Conservation (phyloP, 1,140 invertebrate species). For the Drosophila azteca region DNA sequence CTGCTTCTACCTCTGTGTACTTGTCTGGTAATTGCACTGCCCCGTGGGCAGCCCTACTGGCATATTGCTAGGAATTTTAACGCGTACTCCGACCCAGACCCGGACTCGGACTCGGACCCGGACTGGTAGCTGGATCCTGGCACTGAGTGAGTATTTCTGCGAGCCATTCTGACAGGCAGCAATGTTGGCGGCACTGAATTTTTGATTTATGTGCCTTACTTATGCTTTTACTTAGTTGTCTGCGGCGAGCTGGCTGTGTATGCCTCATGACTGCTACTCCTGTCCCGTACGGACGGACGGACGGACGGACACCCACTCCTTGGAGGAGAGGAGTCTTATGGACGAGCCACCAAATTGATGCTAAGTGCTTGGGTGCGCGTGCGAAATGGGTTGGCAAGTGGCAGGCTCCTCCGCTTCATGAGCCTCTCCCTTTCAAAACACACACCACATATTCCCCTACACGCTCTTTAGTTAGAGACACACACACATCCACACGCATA, state of each 20-base stretch:
- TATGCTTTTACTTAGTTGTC: conserved; percentile 82
- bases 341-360: conserved; percentile 78
- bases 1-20: conserved; percentile 40
- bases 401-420: neutral
- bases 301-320: conserved; percentile 1
- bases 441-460: conserved; percentile 32
- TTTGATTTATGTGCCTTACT: conserved; percentile 82
- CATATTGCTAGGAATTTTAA: conserved; percentile 67
- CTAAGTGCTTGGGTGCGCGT: conserved; percentile 79
- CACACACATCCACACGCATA: conserved; percentile 35
- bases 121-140: conserved; percentile 24
- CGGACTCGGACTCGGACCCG: neutral
- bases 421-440: conserved; percentile 33
- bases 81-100: conserved; percentile 1
- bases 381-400: conserved; percentile 69
- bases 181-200: conserved; percentile 75
- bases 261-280: conserved; percentile 10
- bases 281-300: neutral
- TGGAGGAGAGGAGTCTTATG: conserved; percentile 60
- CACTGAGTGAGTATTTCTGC: conserved; percentile 77
- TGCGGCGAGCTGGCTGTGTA: conserved; percentile 30
- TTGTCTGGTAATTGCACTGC: conserved; percentile 73
- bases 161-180: conserved; percentile 77
- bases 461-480: conserved; percentile 27
- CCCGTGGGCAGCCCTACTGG: conserved; percentile 40